Base-by-base conservation (phyloP, 2,113 vertebrate genomes). In the Zapus hudsonius region DNA sequence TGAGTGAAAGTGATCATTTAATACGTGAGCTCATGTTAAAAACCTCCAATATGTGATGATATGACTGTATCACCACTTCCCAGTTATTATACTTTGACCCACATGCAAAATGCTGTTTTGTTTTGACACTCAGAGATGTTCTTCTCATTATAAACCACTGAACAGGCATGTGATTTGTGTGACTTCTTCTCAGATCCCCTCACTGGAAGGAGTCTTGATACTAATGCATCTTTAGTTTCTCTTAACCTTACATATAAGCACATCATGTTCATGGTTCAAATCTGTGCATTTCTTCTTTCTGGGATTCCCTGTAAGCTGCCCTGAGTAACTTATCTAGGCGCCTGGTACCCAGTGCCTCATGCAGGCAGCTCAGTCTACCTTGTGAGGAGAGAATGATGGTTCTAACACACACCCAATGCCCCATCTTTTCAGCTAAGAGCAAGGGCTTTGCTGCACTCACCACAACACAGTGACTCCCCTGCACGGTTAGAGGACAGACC, bases 71-170 rank as follows among this genome's bases (percentile, higher is more conserved):
- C 11, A 44, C 17, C 63, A 66, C 61, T 27, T 64, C 6, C 36
- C 33, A 87, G 59, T 89, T 93, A 67, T 86, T 94, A 89, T 91
- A 94, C 92, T 96, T 97, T 95, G 95, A 93, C 89, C 83, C 92
- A 94, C 79, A 94, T 88, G 89, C 78, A 89, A 84, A 64, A 91
- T 79, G 74, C 73, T 78, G 19, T 87, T 96, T 95, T 94, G 91
- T 96, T 96, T 94, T 95, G 89, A 94, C 87, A 90, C 64, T 93
- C 15, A 22, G 40, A 85, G n/a, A 66, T 94, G 52, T 87, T 87
- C 94, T 38, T 94, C 94, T 85, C 93, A 87, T 82, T 92, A 93
- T 78, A 93, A 94, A 90, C 61, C 87, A 73, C 69, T 91, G 70
- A 96, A 84, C 38, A 64, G 69, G 87, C 82, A 92, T 91, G 83